These are phyloP conservation scores for Anolis carolinensis DNA, from an alignment of 2,113 vertebrate genomes.

Conservation along the genomic window DNA sequence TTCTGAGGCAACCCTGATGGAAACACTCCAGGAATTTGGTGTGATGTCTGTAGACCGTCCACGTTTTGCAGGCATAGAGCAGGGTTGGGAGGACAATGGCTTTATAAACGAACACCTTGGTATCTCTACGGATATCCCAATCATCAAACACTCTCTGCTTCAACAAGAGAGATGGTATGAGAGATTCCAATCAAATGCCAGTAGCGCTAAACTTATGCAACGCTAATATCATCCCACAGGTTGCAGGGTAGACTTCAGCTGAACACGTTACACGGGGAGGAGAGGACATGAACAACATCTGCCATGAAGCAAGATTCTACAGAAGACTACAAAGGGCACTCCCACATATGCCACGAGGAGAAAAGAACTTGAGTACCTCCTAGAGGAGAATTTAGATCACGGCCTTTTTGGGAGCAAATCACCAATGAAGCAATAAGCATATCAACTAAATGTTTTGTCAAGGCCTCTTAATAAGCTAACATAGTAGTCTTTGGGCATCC, in stretches of 20 bases:
- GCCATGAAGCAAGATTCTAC: neutral
- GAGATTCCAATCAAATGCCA: neutral
- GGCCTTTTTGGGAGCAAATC: constrained; percentile 4
- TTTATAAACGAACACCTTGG: no score
- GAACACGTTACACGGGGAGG: neutral
- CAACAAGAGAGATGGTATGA: neutral
- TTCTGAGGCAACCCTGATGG: no score
- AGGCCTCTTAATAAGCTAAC: neutral
- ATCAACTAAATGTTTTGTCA: neutral
- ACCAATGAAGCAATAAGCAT: constrained; percentile 10
- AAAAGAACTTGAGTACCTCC: neutral
- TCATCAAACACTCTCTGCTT: no score
- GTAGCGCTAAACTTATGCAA: neutral
- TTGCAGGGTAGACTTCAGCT: constrained; percentile 36
- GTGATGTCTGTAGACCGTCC: no score
- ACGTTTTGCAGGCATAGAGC: no score
- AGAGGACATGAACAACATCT: neutral
- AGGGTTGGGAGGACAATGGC: no score
- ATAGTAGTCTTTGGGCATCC: neutral
- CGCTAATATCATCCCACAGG: neutral
- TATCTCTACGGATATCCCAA: no score
- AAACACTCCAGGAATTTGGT: no score
- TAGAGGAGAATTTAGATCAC: neutral
- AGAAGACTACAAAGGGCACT: neutral
- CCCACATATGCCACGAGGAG: no score